Percentiles rank a stretch among this genome's conserved stretches.
Evolutionary conservation across 2,888 invertebrate species (phyloP).

Genomic region (Serrognathus titanus): DNA sequence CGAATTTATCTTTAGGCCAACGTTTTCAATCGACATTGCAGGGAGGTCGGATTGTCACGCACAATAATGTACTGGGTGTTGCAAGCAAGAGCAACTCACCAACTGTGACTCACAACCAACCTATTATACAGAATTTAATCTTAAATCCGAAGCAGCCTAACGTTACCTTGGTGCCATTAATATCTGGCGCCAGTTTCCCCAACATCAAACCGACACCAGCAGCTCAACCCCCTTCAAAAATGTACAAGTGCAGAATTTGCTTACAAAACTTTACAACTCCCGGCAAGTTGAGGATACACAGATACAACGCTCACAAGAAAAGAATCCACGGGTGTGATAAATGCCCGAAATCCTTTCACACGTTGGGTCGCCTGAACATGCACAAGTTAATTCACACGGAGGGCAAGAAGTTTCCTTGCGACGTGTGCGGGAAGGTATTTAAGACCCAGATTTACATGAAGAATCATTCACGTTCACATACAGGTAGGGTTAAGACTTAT

Average conservation of each 20-base stretch:
- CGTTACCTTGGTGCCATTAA: no score
- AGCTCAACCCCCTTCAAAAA: background rate
- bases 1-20: no score
- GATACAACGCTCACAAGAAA: slow-evolving; percentile 30
- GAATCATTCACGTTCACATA: background rate
- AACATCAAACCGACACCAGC: no score
- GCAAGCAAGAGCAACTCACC: no score
- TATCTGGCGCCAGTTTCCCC: no score
- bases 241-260: background rate
- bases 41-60: no score
- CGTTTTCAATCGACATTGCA: no score
- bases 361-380: slow-evolving; percentile 53
- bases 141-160: no score
- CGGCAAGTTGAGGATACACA: background rate
- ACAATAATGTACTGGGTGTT: no score
- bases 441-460: background rate
- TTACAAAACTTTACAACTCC: background rate
- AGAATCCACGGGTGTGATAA: slow-evolving; percentile 52
- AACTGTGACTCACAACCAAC: no score
- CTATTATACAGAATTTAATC: no score
- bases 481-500: no score
- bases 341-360: slow-evolving; percentile 55
- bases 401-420: slow-evolving; percentile 52
- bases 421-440: slow-evolving; percentile 55
- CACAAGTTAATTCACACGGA: slow-evolving; percentile 54